These are phyloP conservation scores for Rhyacophila brunnea DNA, from an alignment of 1,140 invertebrate species.

Conservation along the genomic window DNA sequence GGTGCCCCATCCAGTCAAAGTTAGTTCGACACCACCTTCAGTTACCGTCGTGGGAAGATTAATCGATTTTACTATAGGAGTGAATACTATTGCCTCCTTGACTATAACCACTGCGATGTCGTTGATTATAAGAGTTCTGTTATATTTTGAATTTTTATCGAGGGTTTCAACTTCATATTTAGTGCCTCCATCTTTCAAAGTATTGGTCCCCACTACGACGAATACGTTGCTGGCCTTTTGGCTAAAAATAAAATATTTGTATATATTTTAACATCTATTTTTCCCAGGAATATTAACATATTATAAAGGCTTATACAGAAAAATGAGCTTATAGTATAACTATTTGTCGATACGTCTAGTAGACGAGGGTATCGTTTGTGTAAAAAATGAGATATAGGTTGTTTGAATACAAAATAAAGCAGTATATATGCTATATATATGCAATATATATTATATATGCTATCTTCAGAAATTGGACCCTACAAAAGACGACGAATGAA, in stretches of 20 bases:
- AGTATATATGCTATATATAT: too few relatives aligned
- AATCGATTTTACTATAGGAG: neutral
- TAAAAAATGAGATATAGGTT: too few relatives aligned
- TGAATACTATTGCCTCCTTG: neutral
- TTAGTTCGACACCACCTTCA: neutral
- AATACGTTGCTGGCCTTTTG: neutral
- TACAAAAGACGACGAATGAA: too few relatives aligned
- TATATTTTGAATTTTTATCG: neutral
- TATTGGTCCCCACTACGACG: neutral
- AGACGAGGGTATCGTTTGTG: too few relatives aligned
- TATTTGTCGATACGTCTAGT: too few relatives aligned
- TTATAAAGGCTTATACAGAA: too few relatives aligned
- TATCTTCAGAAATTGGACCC: too few relatives aligned
- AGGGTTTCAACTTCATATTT: neutral
- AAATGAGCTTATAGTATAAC: too few relatives aligned
- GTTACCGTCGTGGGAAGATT: neutral
- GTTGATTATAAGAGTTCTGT: neutral
- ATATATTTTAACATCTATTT: too few relatives aligned
- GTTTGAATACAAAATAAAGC: too few relatives aligned
- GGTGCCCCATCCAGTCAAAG: conserved; percentile 19
- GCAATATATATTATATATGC: too few relatives aligned
- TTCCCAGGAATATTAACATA: too few relatives aligned
- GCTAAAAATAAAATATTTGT: conserved; percentile 2
- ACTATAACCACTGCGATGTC: conserved; percentile 2
- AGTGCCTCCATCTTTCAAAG: neutral